Evolutionary conservation across 2,113 vertebrate species (phyloP).

Genomic region (Capreolus pygargus): DNA sequence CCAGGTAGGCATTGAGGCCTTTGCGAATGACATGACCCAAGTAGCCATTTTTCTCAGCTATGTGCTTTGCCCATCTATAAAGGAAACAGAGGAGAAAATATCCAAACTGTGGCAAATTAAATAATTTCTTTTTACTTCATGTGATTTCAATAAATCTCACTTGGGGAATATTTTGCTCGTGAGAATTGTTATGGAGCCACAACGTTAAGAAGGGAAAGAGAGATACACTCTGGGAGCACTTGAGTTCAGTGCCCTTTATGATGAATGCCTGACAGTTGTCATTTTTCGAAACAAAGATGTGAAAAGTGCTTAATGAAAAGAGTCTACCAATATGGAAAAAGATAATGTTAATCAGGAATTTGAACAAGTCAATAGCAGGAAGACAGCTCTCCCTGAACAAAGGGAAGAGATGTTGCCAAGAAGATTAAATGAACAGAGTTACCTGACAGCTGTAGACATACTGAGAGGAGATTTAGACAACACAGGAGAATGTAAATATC

Average conservation of each 20-base stretch:
- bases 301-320: neutral
- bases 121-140: constrained; percentile 48
- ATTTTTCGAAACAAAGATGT: neutral
- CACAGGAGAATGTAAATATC: neutral
- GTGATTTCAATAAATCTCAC: constrained; percentile 54
- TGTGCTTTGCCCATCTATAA: constrained; percentile 89
- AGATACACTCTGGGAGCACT: constrained; percentile 15
- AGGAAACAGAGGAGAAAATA: constrained; percentile 48
- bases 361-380: neutral
- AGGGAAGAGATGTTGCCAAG: neutral
- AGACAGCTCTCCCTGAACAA: neutral
- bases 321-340: neutral
- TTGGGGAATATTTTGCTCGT: constrained; percentile 64
- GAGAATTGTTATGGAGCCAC: constrained; percentile 65
- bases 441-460: neutral
- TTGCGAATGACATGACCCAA: constrained; percentile 90
- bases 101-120: constrained; percentile 21
- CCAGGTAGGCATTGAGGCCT: constrained; percentile 91
- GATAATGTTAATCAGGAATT: neutral
- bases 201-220: constrained; percentile 59
- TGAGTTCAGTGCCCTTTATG: neutral
- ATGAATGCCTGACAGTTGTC: neutral
- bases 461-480: neutral
- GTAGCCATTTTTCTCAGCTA: constrained; percentile 92
- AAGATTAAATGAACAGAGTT: neutral